Base-by-base conservation (phyloP, 1,140 invertebrate species). In the Lucilia cuprina region DNA sequence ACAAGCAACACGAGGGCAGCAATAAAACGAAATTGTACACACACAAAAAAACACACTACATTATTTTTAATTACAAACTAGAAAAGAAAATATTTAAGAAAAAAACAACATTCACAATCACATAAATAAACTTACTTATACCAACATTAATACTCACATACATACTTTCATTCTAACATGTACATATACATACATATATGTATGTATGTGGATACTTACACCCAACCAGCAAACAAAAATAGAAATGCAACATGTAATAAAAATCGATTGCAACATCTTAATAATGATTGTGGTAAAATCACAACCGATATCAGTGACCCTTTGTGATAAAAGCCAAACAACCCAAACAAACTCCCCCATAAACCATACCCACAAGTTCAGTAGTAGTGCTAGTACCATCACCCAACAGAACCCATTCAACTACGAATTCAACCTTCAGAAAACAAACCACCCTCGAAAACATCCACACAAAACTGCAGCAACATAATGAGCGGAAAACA, bases 241-340 rank as follows among this genome's bases (percentile, higher is more conserved):
- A 70, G 65, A 21, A 70, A 70, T 25, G 65, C 65, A 70, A 70
- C 65, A 70, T 70, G 65, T 70, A 70, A 70, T 70, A 70, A 70
- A 70, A 70, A 70, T 70, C 65, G 65, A 70, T 70, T 70, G 65
- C n/a, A 70, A 70, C 65, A 70, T 70, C 65, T 70, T 70, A 70
- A 70, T 70, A 70, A 70, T 21, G n/a, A 70, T 21, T 70, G 65
- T 19, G n/a, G 65, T 19, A 70, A 70, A 70, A 70, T 70, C 65
- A 70, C 65, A 70, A 70, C 65, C 65, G 19, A 70, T 70, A 70
- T 70, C 65, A 70, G 65, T 70, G 65, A 70, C 65, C 65, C 65
- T n/a, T 25, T 70, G 19, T 70, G 19, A 70, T 21, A 70, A 70
- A 19, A 70, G 9, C 21, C 65, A 19, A 7, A 19, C n/a, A 70